Percentiles rank a stretch among this genome's conserved stretches.
Conservation (phyloP, 2,888 invertebrate species). For the Nematopogon swammerdamellus region DNA sequence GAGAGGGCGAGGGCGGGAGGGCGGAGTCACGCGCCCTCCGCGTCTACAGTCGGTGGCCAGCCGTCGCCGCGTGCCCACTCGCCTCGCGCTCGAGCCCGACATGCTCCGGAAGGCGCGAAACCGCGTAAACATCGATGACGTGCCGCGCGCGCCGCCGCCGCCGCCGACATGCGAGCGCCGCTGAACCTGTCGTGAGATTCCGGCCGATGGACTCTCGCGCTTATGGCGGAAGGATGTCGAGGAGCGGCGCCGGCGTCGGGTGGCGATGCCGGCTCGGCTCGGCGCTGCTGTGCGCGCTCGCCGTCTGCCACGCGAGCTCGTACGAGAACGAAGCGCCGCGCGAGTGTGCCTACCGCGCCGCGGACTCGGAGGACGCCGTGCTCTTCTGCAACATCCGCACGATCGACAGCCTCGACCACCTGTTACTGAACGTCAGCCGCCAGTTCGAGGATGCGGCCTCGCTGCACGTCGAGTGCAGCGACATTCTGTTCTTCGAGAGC, state of each 20-base stretch:
- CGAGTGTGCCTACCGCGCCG: conserved; percentile 69
- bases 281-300: not conserved
- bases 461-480: conserved; percentile 69
- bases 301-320: conserved; percentile 3
- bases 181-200: conserved; percentile 2
- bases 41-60: conserved; percentile 46
- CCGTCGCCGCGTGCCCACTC: conserved; percentile 31
- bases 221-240: conserved; percentile 10
- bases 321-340: conserved; percentile 50
- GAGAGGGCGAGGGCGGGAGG: conserved; percentile 25
- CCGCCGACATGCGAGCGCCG: conserved; percentile 34
- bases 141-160: conserved; percentile 25
- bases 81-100: conserved; percentile 20
- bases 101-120: conserved; percentile 24
- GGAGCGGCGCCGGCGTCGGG: conserved; percentile 12
- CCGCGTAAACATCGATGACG: conserved; percentile 50
- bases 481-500: conserved; percentile 71
- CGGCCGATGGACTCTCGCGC: conserved; percentile 9
- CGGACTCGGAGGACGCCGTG: conserved; percentile 53
- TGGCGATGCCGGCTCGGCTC: conserved; percentile 5
- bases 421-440: conserved; percentile 66
- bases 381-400: conserved; percentile 70
- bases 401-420: conserved; percentile 64
- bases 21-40: conserved; percentile 35
- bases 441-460: conserved; percentile 63